phyloP scores from a whole-genome alignment of 2,888 invertebrate genomes.

The Heteropelma amictum region DNA sequence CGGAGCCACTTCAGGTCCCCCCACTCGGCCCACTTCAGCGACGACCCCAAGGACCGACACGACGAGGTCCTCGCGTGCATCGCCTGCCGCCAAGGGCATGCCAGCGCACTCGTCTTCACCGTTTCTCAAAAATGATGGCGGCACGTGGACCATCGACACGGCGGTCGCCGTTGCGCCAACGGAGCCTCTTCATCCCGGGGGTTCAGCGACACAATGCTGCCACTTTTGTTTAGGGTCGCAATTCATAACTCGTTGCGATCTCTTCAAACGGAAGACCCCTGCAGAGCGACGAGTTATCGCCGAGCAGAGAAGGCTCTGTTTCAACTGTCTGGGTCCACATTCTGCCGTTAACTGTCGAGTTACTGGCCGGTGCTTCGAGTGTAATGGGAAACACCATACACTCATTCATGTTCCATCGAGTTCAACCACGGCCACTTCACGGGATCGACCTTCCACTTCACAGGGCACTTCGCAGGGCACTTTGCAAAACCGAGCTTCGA shows the following conservation, averaged over 20 bases:
- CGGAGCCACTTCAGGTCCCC: too few relatives aligned
- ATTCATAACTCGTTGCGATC: neutral
- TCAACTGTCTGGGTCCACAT: constrained; percentile 10
- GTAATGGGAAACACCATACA: neutral
- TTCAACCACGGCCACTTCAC: neutral
- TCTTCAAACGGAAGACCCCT: neutral
- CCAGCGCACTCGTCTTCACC: neutral
- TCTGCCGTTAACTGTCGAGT: neutral
- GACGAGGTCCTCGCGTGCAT: too few relatives aligned
- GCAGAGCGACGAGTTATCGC: neutral
- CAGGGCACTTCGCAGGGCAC: neutral
- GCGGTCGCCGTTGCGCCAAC: neutral
- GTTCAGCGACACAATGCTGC: neutral
- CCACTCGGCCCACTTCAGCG: too few relatives aligned
- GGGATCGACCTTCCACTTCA: neutral
- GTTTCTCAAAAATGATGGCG: neutral
- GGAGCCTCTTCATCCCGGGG: neutral
- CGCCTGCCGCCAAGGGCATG: neutral
- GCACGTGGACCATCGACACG: neutral
- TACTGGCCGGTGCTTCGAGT: neutral
- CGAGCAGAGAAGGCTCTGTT: neutral
- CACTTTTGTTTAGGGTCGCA: neutral
- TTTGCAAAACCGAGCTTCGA: neutral
- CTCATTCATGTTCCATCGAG: neutral
- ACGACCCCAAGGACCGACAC: too few relatives aligned